phyloP scores from a whole-genome alignment of 2,797 vertebrate species.

The Mus spretus region DNA sequence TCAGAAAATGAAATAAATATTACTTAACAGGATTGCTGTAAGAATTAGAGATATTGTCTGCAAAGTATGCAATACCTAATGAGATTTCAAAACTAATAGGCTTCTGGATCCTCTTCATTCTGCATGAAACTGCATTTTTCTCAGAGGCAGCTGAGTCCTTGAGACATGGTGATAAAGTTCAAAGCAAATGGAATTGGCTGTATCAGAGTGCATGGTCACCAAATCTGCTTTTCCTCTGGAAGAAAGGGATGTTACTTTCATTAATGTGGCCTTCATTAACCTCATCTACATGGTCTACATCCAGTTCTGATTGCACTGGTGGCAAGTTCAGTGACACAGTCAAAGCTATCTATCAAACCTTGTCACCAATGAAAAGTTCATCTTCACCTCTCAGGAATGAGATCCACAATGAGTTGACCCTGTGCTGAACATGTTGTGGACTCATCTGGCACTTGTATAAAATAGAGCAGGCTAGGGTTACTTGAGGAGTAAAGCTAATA shows the following conservation, averaged over 20 bases:
- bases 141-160: neutral
- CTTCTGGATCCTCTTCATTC: neutral
- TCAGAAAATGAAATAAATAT: constrained; percentile 51
- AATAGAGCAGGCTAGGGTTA: neutral
- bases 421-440: neutral
- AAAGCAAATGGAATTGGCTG: neutral
- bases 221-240: neutral
- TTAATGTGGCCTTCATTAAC: neutral
- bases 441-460: neutral
- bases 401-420: neutral
- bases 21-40: neutral
- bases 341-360: neutral
- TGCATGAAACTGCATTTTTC: neutral
- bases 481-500: neutral
- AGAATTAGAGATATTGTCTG: constrained; percentile 13
- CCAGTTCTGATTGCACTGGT: neutral
- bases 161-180: neutral
- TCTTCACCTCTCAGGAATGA: neutral
- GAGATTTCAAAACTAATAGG: neutral
- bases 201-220: neutral
- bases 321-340: neutral
- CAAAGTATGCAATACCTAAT: neutral
- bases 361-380: neutral
- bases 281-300: neutral
- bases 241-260: neutral